phyloP scores from a whole-genome alignment of 2,113 vertebrate genomes.

The Nanorana parkeri region DNA sequence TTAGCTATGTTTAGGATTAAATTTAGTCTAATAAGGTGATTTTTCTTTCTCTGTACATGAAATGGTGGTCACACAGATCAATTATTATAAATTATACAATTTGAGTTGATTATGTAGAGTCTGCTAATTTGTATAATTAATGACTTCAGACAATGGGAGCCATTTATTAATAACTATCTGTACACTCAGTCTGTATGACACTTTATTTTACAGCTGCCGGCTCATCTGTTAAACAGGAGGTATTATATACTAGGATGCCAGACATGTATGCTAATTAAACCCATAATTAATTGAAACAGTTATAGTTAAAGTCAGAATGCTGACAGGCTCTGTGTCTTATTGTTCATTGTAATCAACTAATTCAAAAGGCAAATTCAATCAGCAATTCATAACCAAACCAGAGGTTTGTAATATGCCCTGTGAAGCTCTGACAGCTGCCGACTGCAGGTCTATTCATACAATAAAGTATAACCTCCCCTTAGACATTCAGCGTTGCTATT shows the following conservation, averaged over 20 bases:
- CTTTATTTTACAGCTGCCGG: constrained; percentile 80
- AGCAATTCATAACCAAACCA: constrained; percentile 86
- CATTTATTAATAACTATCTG: constrained; percentile 98
- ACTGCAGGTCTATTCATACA: constrained; percentile 75
- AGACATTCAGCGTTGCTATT: constrained; percentile 74
- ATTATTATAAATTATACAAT: constrained; percentile 96
- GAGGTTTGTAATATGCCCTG: constrained; percentile 75
- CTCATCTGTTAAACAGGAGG: constrained; percentile 88
- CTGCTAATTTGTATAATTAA: constrained; percentile 98
- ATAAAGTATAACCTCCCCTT: constrained; percentile 77
- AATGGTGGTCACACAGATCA: constrained; percentile 94
- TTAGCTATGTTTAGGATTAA: constrained; percentile 99
- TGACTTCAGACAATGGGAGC: constrained; percentile 83
- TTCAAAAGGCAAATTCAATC: constrained; percentile 95
- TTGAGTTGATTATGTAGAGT: constrained; percentile 92
- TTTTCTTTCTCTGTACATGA: constrained; percentile 89
- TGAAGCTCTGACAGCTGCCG: constrained; percentile 85
- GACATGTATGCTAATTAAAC: constrained; percentile 91
- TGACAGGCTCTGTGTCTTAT: constrained; percentile 86
- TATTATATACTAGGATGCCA: constrained; percentile 89
- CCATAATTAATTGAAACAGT: constrained; percentile 98
- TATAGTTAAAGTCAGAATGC: constrained; percentile 89
- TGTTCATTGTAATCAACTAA: constrained; percentile 88
- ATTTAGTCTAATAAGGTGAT: constrained; percentile 99
- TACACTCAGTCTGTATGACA: constrained; percentile 73